A percentile compares a stretch with the other conserved stretches of the same genome.
These are phyloP conservation scores for Gobiocypris rarus DNA, from an alignment of 2,113 vertebrate genomes.

Conservation along the genomic window DNA sequence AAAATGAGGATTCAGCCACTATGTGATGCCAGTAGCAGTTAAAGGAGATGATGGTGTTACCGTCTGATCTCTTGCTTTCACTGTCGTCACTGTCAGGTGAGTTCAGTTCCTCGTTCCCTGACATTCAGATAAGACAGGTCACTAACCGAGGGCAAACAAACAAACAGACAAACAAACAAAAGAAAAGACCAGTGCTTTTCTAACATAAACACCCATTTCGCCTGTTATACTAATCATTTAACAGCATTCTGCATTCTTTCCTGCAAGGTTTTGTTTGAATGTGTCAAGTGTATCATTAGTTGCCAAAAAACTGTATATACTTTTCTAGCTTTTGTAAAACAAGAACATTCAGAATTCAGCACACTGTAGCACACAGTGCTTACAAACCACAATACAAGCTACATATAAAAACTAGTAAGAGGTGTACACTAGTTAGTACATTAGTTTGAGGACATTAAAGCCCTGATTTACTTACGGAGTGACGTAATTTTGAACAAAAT, in stretches of 20 bases:
- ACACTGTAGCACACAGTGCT: neutral
- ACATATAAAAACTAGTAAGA: neutral
- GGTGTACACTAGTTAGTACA: neutral
- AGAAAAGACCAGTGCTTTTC: neutral
- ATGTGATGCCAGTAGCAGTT: constrained; percentile 9
- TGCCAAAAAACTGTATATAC: neutral
- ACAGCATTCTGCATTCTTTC: neutral
- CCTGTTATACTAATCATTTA: neutral
- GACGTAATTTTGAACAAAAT: no score
- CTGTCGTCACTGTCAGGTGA: constrained; percentile 74
- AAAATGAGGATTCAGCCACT: constrained; percentile 21
- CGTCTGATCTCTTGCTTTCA: constrained; percentile 74
- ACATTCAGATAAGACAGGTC: constrained; percentile 57
- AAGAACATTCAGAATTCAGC: neutral
- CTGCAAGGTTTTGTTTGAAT: neutral
- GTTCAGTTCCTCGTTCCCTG: constrained; percentile 78
- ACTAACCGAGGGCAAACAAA: constrained; percentile 25
- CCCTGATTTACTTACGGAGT: no score
- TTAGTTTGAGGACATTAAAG: neutral
- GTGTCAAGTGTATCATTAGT: neutral
- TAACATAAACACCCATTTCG: neutral
- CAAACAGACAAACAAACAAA: constrained; percentile 16
- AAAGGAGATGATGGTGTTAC: constrained; percentile 49
- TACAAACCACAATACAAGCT: neutral
- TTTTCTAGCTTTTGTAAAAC: neutral